These are phyloP conservation scores for Calyptommatus sinebrachiatus DNA, from an alignment of 2,113 vertebrate species.

Conservation along the genomic window DNA sequence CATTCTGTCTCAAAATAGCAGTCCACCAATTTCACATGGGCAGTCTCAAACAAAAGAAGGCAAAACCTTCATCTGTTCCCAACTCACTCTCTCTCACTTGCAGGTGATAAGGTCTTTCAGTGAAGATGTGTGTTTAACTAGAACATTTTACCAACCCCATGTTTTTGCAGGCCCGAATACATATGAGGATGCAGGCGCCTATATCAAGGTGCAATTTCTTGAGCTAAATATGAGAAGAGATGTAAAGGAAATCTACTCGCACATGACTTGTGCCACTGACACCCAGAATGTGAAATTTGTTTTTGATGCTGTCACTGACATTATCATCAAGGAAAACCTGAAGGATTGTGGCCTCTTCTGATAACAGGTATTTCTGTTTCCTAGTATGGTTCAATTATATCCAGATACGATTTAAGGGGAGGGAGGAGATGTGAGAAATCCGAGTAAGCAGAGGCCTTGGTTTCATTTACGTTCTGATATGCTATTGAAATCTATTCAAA, in stretches of 20 bases:
- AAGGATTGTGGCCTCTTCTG: conserved; percentile 95
- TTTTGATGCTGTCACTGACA: conserved; percentile 96
- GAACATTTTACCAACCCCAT: neutral
- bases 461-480: neutral
- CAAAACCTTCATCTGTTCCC: too few relatives aligned
- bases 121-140: neutral
- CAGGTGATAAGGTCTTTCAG: too few relatives aligned
- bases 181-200: conserved; percentile 90
- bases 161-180: conserved; percentile 85
- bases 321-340: conserved; percentile 99
- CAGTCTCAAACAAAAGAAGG: too few relatives aligned
- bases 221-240: conserved; percentile 92
- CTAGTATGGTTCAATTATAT: neutral
- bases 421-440: neutral
- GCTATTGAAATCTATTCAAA: too few relatives aligned
- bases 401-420: neutral
- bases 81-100: neutral
- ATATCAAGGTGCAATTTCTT: conserved; percentile 96
- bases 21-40: too few relatives aligned
- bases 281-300: conserved; percentile 98
- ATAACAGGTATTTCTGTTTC: neutral
- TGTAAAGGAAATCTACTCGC: conserved; percentile 95
- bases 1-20: too few relatives aligned
- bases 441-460: too few relatives aligned
- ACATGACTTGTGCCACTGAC: conserved; percentile 98